Conservation (phyloP, 1,140 invertebrate species). For the Atta cephalotes region DNA sequence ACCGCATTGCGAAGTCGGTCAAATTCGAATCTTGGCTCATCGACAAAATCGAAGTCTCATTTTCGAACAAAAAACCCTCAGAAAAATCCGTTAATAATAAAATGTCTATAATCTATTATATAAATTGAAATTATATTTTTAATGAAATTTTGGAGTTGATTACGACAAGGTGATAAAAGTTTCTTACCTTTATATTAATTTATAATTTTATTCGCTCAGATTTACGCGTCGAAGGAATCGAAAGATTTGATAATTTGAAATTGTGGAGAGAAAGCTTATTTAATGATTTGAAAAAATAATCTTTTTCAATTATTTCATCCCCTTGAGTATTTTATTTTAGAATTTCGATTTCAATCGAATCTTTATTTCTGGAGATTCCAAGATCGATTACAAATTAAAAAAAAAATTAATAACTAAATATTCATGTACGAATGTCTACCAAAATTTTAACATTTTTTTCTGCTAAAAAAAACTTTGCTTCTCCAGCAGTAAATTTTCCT, state of each 20-base stretch:
- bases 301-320: neutral
- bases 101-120: neutral
- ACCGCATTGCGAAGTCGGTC: constrained; percentile 17
- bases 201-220: neutral
- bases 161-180: neutral
- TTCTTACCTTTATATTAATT: neutral
- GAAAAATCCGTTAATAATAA: neutral
- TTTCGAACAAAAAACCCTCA: neutral
- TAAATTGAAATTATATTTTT: neutral
- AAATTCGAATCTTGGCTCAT: constrained; percentile 28
- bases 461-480: neutral
- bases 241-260: neutral
- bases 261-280: neutral
- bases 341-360: neutral
- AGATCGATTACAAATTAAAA: neutral
- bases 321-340: neutral
- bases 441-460: neutral
- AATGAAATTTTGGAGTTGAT: neutral
- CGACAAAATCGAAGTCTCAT: neutral
- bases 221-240: neutral
- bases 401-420: neutral
- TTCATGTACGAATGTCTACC: neutral
- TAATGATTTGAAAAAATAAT: neutral
- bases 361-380: neutral
- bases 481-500: constrained; percentile 3